Evolutionary conservation across 2,797 vertebrate species (phyloP), one percentile per base, ranked within the genome.

Genomic region (Anolis apletophallus): DNA sequence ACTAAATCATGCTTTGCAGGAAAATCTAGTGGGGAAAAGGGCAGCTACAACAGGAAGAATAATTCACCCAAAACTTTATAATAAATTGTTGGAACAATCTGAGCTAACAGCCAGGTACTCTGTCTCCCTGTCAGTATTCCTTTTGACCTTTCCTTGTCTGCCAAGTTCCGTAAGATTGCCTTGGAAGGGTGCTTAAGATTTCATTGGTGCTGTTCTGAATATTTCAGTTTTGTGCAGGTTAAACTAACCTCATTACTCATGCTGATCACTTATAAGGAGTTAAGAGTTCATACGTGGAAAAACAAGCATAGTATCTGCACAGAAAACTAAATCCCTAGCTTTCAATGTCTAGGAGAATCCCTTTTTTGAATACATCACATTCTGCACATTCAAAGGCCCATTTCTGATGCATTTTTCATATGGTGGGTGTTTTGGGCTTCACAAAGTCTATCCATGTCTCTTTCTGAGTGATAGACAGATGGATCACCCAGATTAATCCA

Each of bases 401-500:
- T 11, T 11, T 23, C 64, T 69, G 5, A 26, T 68, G 46, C 32
- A 14, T 19, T 19, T 36, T 54, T 36, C 40, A 54, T 32, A 10
- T 34, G 80, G 23, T 29, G 61, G 61, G 7, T 54, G 52, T 34
- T 36, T 83, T 83, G 32, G 12, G 55, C 68, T 83, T 40, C 32
- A 71, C 19, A 57, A 72, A 82, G n/a, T 82, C 26, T 29, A 72
- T 72, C 68, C 55, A 29, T 71, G 23, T 71, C 14, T 73, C 69
- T 69, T 55, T 55, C 26, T 36, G 10, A 72, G 21, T 55, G 52
- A 59, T 14, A 80, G 57, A 34, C 68, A 57, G 80, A 72, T 83
- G 68, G 81, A 57, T 72, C 32, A 40, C 16, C 32, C 81, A 29
- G 68, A 57, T 83, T 83, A 83, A 72, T 83, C 68, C 34, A 59